These are phyloP conservation scores for Nasalis larvatus DNA, from an alignment of 2,113 vertebrate genomes.

Conservation along the genomic window DNA sequence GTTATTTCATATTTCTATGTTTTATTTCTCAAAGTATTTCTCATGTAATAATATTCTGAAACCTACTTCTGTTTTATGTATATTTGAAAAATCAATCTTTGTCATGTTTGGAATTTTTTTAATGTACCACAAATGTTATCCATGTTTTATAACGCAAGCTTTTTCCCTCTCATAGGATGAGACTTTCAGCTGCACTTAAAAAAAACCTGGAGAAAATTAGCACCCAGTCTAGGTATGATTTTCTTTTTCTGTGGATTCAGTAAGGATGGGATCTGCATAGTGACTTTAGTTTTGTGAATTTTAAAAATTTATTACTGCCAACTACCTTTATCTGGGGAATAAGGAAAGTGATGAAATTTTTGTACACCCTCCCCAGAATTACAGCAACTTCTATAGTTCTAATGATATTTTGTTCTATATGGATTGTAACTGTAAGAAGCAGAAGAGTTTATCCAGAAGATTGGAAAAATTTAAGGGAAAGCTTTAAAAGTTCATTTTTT, in stretches of 20 bases:
- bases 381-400: neutral
- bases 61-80: neutral
- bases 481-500: constrained; percentile 4
- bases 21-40: neutral
- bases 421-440: neutral
- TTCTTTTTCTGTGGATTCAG: neutral
- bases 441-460: neutral
- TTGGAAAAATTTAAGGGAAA: neutral
- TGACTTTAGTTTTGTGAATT: neutral
- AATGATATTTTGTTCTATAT: neutral
- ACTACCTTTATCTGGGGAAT: neutral
- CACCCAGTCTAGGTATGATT: constrained; percentile 70
- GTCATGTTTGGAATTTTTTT: neutral
- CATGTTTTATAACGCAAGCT: neutral
- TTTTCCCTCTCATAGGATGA: constrained; percentile 64
- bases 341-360: neutral
- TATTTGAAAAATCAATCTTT: constrained; percentile 31
- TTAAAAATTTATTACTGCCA: neutral
- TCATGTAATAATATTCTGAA: neutral
- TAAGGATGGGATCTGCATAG: neutral
- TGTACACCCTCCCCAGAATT: neutral
- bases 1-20: neutral
- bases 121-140: neutral
- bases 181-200: constrained; percentile 65
- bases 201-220: constrained; percentile 52